Conservation (phyloP, 1,140 invertebrate species). For the Heliconius himera region DNA sequence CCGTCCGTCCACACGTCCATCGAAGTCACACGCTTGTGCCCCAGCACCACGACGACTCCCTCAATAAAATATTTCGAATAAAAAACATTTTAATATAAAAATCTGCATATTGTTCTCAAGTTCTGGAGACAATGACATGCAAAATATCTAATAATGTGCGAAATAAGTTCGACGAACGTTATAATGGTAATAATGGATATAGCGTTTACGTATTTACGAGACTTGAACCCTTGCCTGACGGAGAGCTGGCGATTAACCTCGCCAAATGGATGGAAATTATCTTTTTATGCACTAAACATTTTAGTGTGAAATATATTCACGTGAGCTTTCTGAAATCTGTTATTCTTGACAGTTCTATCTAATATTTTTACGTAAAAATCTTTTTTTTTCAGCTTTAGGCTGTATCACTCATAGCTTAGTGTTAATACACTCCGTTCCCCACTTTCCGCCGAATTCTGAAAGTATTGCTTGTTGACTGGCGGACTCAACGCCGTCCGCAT, state of each 20-base stretch:
- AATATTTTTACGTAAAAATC: background rate
- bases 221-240: slow-evolving; percentile 39
- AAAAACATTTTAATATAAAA: slow-evolving; percentile 10
- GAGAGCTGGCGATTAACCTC: slow-evolving; percentile 38
- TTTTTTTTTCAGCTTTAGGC: no score
- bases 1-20: no score
- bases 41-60: background rate
- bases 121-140: slow-evolving; percentile 16
- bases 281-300: slow-evolving; percentile 15
- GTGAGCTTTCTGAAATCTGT: background rate
- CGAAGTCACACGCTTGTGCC: no score
- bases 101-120: slow-evolving; percentile 16
- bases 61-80: background rate
- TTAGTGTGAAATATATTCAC: slow-evolving; percentile 7
- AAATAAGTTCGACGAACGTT: slow-evolving; percentile 44
- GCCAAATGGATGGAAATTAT: slow-evolving; percentile 39
- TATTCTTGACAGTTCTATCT: background rate
- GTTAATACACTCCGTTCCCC: no score
- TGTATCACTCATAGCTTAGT: no score
- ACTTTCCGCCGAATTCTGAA: no score
- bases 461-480: no score
- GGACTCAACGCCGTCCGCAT: no score
- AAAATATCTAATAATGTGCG: slow-evolving; percentile 42
- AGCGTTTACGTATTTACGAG: slow-evolving; percentile 35
- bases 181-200: slow-evolving; percentile 45